Evolutionary conservation across 2,797 vertebrate genomes (phyloP).

Genomic region (Pteronotus mesoamericanus): DNA sequence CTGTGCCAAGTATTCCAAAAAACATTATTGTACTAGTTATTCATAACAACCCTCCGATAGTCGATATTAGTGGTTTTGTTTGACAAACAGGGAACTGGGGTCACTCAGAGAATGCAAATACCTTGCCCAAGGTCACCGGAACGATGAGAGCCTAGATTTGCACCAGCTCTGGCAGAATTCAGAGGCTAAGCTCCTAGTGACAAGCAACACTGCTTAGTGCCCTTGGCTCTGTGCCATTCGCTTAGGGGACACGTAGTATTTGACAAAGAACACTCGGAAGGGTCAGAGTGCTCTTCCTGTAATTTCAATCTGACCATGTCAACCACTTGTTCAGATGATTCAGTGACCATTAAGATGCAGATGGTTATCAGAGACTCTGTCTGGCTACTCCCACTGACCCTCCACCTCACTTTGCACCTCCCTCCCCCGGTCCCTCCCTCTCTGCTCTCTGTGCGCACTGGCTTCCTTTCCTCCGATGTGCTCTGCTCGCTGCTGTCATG

Average conservation of each 20-base stretch:
- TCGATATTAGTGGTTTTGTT: background rate
- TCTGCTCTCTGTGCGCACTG: fast-evolving
- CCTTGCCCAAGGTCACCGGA: background rate
- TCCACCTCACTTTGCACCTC: fast-evolving
- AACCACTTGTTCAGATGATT: background rate
- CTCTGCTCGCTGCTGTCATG: too few relatives aligned
- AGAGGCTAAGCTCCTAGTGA: background rate
- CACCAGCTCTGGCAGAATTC: background rate
- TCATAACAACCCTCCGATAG: fast-evolving
- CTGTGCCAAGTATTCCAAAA: background rate
- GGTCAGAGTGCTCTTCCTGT: background rate
- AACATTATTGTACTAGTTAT: background rate
- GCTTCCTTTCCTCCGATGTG: background rate
- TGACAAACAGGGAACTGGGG: background rate
- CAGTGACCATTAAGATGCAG: background rate
- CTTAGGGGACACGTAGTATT: background rate
- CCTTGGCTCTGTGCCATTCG: background rate
- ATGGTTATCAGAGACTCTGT: background rate
- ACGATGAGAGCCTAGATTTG: fast-evolving
- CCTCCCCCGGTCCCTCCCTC: background rate
- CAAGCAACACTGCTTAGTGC: background rate
- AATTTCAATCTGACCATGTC: background rate
- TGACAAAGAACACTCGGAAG: background rate
- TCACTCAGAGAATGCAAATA: background rate
- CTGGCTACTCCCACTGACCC: background rate